A percentile compares a stretch with the other conserved stretches of the same genome.
These are phyloP conservation scores for Tubulanus polymorphus DNA, from an alignment of 2,888 invertebrate genomes.

Conservation along the genomic window DNA sequence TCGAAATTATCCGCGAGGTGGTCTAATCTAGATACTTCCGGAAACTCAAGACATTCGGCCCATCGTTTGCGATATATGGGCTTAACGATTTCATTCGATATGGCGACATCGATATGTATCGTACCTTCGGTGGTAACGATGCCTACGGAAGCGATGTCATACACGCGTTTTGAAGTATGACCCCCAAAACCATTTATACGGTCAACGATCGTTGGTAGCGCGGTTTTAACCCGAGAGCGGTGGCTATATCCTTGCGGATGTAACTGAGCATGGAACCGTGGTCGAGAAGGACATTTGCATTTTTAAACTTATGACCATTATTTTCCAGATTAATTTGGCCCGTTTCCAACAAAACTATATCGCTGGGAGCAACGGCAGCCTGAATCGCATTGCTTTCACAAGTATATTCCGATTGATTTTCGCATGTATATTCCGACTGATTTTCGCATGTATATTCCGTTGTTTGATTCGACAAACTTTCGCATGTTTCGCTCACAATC, in stretches of 20 bases:
- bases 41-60: not conserved
- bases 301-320: no score
- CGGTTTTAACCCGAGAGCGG: not conserved
- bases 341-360: not conserved
- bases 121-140: not conserved
- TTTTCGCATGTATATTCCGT: no score
- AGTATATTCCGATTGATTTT: no score
- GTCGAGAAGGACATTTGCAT: not conserved
- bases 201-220: not conserved
- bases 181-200: not conserved
- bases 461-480: no score
- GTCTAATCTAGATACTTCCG: not conserved
- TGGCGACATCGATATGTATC: not conserved
- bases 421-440: no score
- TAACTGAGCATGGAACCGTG: not conserved
- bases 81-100: not conserved
- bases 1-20: not conserved
- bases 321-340: not conserved
- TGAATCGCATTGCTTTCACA: no score
- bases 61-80: not conserved
- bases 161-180: not conserved
- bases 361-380: no score
- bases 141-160: not conserved
- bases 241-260: not conserved
- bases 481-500: no score